Percentiles rank a stretch among this genome's conserved stretches.
These are phyloP conservation scores for Sebastes minor DNA, from an alignment of 2,797 vertebrate species.

Conservation along the genomic window DNA sequence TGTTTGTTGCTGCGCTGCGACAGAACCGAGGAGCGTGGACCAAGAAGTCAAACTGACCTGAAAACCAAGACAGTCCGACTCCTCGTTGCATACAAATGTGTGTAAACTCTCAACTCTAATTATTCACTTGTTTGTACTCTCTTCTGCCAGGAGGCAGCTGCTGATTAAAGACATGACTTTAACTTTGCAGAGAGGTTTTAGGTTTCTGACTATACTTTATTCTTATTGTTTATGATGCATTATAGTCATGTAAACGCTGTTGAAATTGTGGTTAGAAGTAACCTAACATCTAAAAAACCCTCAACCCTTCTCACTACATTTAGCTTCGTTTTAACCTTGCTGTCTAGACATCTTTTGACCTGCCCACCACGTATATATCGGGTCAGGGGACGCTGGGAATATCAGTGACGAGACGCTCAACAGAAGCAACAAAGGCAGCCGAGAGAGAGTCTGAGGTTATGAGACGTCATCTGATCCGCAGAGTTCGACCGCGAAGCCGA, in stretches of 20 bases:
- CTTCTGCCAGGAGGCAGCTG: not conserved
- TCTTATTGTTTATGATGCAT: not conserved
- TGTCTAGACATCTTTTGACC: slow-evolving; percentile 9
- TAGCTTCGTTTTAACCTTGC: not conserved
- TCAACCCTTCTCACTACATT: not conserved
- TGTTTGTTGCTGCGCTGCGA: slow-evolving; percentile 16
- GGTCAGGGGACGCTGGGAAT: not conserved
- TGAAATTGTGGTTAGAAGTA: not conserved
- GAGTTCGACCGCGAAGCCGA: not conserved
- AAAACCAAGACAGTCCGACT: not conserved
- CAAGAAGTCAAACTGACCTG: slow-evolving; percentile 18
- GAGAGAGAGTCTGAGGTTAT: not conserved
- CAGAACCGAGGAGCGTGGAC: not conserved
- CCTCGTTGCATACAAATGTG: slow-evolving; percentile 27
- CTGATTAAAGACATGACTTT: slow-evolving; percentile 8
- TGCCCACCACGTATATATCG: not conserved
- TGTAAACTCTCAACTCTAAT: not conserved
- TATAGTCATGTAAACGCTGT: not conserved
- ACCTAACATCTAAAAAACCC: not conserved
- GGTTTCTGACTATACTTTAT: not conserved
- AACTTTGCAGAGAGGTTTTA: not conserved
- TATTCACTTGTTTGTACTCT: not conserved
- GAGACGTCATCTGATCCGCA: slow-evolving; percentile 5
- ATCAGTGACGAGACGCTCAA: not conserved
- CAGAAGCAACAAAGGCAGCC: not conserved